Evolutionary conservation across 2,113 vertebrate species (phyloP).

Genomic region (Bufo gargarizans): DNA sequence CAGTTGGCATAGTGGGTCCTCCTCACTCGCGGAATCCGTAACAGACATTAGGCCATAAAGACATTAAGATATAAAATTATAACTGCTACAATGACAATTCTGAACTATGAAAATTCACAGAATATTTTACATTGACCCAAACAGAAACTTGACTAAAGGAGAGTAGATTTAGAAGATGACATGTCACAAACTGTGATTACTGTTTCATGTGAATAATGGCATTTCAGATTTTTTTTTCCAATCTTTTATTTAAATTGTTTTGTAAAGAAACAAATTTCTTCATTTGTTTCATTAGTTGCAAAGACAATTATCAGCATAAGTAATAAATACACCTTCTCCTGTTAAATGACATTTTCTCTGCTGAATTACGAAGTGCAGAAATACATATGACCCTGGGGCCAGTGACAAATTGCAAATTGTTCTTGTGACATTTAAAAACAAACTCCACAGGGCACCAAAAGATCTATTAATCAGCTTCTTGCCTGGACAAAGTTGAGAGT

Average conservation of each 20-base stretch:
- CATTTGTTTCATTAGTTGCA: not conserved
- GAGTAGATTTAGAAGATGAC: not conserved
- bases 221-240: not conserved
- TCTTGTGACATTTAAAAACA: slow-evolving; percentile 56
- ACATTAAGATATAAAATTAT: too few relatives aligned
- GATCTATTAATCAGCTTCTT: slow-evolving; percentile 45
- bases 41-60: too few relatives aligned
- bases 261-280: not conserved
- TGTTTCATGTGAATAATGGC: not conserved
- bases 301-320: not conserved
- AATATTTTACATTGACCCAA: not conserved
- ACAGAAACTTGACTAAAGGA: not conserved
- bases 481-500: slow-evolving; percentile 10
- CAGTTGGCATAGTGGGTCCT: too few relatives aligned
- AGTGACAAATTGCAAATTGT: slow-evolving; percentile 52
- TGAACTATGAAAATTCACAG: too few relatives aligned
- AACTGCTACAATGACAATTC: too few relatives aligned
- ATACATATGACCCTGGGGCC: slow-evolving; percentile 36
- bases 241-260: not conserved
- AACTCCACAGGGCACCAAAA: slow-evolving; percentile 45
- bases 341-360: slow-evolving; percentile 37
- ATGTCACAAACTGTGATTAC: not conserved
- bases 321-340: slow-evolving; percentile 31
- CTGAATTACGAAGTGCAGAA: slow-evolving; percentile 24
- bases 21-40: too few relatives aligned